Percentiles rank a stretch among this genome's conserved stretches.
These are phyloP conservation scores for Pteria penguin DNA, from an alignment of 2,888 invertebrate genomes.

Conservation along the genomic window DNA sequence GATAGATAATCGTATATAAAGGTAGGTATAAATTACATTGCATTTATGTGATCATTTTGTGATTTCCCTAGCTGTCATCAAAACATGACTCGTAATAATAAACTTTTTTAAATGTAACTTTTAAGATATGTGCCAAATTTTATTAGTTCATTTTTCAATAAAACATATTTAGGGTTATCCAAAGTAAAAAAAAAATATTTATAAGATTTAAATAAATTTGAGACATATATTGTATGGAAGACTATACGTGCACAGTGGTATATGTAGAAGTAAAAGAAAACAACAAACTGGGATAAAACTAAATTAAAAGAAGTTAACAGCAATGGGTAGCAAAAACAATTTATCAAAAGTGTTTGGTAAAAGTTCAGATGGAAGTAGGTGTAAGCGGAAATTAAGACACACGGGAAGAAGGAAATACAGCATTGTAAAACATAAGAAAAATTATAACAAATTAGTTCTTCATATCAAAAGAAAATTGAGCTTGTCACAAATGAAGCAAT, in stretches of 20 bases:
- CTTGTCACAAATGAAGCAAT: neutral
- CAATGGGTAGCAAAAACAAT: neutral
- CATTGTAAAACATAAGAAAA: neutral
- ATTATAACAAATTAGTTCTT: neutral
- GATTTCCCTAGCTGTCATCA: too few relatives aligned
- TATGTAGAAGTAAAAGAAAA: neutral
- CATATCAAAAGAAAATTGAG: neutral
- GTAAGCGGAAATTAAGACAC: neutral
- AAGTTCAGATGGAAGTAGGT: neutral
- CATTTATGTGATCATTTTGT: constrained; percentile 20
- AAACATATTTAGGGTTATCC: neutral
- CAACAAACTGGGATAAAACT: neutral
- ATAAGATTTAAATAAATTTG: neutral
- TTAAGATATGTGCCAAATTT: too few relatives aligned
- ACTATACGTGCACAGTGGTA: neutral
- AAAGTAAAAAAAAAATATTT: neutral
- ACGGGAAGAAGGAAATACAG: neutral
- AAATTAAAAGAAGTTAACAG: neutral
- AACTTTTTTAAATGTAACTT: neutral
- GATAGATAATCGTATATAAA: too few relatives aligned
- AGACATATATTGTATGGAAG: neutral
- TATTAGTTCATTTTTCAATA: neutral
- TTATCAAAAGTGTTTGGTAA: neutral
- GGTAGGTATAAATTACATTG: too few relatives aligned
- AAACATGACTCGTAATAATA: too few relatives aligned